Conservation (phyloP, 2,888 invertebrate genomes). For the Protophormia terraenovae region DNA sequence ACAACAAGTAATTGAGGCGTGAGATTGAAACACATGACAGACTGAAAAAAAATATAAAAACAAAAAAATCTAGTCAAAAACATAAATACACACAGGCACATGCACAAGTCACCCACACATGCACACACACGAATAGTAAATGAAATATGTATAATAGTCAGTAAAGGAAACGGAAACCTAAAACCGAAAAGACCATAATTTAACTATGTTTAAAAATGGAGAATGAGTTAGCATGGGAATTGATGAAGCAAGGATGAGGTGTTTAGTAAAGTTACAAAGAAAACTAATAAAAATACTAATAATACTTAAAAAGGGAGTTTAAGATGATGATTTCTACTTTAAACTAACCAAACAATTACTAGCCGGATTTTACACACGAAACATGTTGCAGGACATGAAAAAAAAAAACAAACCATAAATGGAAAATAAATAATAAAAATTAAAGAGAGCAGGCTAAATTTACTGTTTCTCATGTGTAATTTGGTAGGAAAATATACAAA, state of each 20-base stretch:
- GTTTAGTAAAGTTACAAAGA: not conserved
- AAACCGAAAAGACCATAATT: conserved; percentile 55
- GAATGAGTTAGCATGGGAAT: not conserved
- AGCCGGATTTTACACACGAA: conserved; percentile 9
- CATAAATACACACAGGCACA: not conserved
- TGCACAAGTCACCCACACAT: no score
- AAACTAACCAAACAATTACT: conserved; percentile 9
- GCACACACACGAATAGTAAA: not conserved
- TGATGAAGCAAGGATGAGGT: not conserved
- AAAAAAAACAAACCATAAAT: conserved; percentile 5
- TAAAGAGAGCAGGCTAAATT: not conserved
- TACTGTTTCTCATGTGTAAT: conserved; percentile 5
- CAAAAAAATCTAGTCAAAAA: not conserved
- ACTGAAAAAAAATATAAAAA: not conserved
- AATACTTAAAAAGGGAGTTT: conserved; percentile 33
- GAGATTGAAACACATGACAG: conserved; percentile 64
- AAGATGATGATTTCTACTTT: conserved; percentile 28
- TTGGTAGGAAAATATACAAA: conserved; percentile 33
- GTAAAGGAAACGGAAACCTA: conserved; percentile 57
- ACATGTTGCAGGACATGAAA: conserved; percentile 44
- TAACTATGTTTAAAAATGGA: not conserved
- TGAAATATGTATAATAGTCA: conserved; percentile 1
- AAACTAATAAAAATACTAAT: conserved; percentile 59
- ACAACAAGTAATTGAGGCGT: conserved; percentile 59
- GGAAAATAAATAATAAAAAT: conserved; percentile 28